phyloP scores from a whole-genome alignment of 1,140 invertebrate genomes.

The Elymnias hypermnestra region DNA sequence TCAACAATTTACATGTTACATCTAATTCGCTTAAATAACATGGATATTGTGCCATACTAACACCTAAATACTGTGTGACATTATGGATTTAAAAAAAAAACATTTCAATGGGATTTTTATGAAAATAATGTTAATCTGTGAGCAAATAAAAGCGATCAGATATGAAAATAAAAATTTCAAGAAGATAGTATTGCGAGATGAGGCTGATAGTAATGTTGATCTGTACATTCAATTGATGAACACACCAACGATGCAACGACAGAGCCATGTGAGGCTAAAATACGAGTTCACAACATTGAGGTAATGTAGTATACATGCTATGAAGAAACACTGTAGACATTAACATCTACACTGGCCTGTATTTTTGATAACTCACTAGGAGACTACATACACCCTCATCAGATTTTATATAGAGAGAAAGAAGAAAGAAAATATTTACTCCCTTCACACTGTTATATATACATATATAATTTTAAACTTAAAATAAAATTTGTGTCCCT shows the following conservation, averaged over 20 bases:
- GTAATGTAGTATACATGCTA: conserved; percentile 56
- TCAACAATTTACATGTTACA: conserved; percentile 25
- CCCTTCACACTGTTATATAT: too few relatives aligned
- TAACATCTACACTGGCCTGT: conserved; percentile 48
- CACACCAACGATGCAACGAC: conserved; percentile 66
- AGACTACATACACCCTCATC: too few relatives aligned
- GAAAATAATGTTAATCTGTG: conserved; percentile 64
- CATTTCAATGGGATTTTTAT: conserved; percentile 46
- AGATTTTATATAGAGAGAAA: too few relatives aligned
- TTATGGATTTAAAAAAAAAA: conserved; percentile 39
- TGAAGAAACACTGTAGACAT: conserved; percentile 43
- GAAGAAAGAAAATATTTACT: too few relatives aligned
- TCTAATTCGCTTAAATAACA: conserved; percentile 32
- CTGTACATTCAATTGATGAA: conserved; percentile 63
- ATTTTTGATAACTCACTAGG: conserved; percentile 39
- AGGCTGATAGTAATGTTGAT: conserved; percentile 58
- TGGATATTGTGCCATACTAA: conserved; percentile 57
- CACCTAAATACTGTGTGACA: conserved; percentile 51
- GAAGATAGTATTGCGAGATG: conserved; percentile 49
- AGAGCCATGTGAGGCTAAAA: conserved; percentile 66
- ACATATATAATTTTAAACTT: too few relatives aligned
- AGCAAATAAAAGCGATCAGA: conserved; percentile 64
- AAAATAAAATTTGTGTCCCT: too few relatives aligned
- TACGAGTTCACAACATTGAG: conserved; percentile 66
- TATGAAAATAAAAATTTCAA: conserved; percentile 63